Percentiles rank a stretch among this genome's conserved stretches.
Conservation (phyloP, 2,113 vertebrate genomes). For the Aptenodytes patagonicus region DNA sequence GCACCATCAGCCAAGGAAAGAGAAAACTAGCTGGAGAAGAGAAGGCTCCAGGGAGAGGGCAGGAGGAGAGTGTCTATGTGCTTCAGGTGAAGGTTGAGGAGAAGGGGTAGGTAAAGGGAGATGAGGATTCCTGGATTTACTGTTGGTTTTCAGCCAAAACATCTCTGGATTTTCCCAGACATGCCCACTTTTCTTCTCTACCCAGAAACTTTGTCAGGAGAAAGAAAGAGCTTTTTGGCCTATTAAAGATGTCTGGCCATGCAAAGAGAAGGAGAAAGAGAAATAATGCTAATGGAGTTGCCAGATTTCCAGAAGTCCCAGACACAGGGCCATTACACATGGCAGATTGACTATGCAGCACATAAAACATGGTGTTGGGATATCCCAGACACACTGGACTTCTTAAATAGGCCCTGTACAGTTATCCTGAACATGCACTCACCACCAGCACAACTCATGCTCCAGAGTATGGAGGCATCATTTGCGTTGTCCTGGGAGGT, state of each 20-base stretch:
- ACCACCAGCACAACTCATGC: not conserved
- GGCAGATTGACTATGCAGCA: not conserved
- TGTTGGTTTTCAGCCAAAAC: not conserved
- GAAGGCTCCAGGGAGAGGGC: not conserved
- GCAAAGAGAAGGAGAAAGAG: not conserved
- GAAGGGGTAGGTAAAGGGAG: not conserved
- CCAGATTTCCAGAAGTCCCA: not conserved
- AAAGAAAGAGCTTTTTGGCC: not conserved
- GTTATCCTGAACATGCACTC: not conserved
- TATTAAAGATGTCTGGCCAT: not conserved
- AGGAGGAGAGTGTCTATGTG: not conserved
- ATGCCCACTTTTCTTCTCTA: not conserved
- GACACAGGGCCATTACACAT: not conserved
- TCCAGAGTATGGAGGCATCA: not conserved
- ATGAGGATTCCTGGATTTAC: not conserved
- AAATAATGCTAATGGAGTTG: not conserved
- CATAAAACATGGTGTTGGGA: fast-evolving
- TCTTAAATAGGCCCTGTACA: not conserved
- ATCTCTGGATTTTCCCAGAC: not conserved
- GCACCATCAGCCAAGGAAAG: not conserved
- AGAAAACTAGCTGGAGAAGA: not conserved
- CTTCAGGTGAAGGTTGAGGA: not conserved
- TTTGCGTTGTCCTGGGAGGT: not conserved
- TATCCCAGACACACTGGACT: not conserved
- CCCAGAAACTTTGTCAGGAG: not conserved